Base-by-base conservation (phyloP, 2,113 vertebrate genomes). In the Ochotona curzoniae region DNA sequence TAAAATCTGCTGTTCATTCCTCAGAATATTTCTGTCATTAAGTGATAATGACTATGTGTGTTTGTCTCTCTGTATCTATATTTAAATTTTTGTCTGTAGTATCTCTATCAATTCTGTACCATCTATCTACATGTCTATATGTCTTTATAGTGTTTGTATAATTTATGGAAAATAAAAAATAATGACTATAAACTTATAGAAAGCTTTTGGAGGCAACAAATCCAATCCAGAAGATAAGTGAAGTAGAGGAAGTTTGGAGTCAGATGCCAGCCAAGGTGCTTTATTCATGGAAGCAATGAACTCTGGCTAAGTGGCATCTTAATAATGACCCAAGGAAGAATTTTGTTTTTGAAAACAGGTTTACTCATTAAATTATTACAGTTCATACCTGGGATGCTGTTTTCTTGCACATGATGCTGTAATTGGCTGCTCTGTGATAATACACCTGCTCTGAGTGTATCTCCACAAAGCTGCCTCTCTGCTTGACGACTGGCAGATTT, bases 351-450 rank as follows among this genome's bases (percentile, higher is more conserved):
- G 82, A 90, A 94, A 73, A 25, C 91, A 96, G 94, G 90, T 89
- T 95, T 95, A 91, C 96, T 97, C 94, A 87, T 95, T 73, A 90
- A 95, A 96, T 90, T 74, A 93, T 70, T 95, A 75, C 28, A 95
- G 83, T 90, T 95, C 89, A 87, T 95, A 84, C 57, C 81, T 69
- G 61, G 79, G 81, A 92, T 95, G 95, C 51, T 94, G 89, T 73
- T 96, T 97, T 79, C 47, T 92, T 96, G 93, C 71, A 97, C 96
- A 97, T 75, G 83, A 84, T 64, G 89, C 79, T 44, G 11, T 94
- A 93, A 93, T 84, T 63, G 28, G n/a, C 47, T 87, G 84, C 61
- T 6, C 18, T 81, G 95, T 94, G 90, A 87, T 51, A 83, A 83
- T 0, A 25, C 32, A 92, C 8, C 26, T 91, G 81, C 87, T 81